Percentiles rank a stretch among this genome's conserved stretches.
Evolutionary conservation across 2,113 vertebrate species (phyloP).

Genomic region (Scomber japonicus): DNA sequence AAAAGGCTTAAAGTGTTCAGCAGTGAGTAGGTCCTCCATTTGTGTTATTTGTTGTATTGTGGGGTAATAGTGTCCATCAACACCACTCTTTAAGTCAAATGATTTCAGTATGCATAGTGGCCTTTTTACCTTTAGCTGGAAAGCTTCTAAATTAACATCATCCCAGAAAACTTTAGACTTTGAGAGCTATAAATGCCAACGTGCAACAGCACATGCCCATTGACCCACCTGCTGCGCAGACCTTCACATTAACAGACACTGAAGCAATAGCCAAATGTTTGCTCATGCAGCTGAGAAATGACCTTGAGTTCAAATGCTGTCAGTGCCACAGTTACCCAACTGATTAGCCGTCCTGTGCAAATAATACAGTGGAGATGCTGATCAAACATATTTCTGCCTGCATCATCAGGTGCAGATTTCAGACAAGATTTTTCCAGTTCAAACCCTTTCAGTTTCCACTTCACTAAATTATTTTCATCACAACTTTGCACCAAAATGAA

Average conservation of each 20-base stretch:
- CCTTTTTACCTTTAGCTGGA: constrained; percentile 1
- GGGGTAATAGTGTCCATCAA: not conserved
- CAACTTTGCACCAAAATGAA: not conserved
- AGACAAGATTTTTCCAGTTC: not conserved
- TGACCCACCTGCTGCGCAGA: constrained; percentile 69
- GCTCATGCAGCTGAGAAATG: constrained; percentile 75
- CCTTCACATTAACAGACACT: constrained; percentile 80
- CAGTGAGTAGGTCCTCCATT: not conserved
- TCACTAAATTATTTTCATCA: not conserved
- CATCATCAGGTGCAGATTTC: not conserved
- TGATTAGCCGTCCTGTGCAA: constrained; percentile 68
- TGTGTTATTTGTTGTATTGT: not conserved
- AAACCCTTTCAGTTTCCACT: constrained; percentile 1
- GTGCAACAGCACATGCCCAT: constrained; percentile 64
- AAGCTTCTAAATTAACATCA: constrained; percentile 59
- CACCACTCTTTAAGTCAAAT: not conserved
- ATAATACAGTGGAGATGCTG: constrained; percentile 81
- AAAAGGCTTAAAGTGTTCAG: not conserved
- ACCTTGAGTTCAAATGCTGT: constrained; percentile 72
- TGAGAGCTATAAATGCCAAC: constrained; percentile 66
- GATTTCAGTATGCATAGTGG: not conserved
- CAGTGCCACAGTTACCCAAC: constrained; percentile 69
- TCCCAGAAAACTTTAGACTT: constrained; percentile 75
- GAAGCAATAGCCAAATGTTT: constrained; percentile 87
- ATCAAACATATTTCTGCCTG: constrained; percentile 60